Conservation (phyloP, 1,140 invertebrate species). For the Ceratitis capitata region DNA sequence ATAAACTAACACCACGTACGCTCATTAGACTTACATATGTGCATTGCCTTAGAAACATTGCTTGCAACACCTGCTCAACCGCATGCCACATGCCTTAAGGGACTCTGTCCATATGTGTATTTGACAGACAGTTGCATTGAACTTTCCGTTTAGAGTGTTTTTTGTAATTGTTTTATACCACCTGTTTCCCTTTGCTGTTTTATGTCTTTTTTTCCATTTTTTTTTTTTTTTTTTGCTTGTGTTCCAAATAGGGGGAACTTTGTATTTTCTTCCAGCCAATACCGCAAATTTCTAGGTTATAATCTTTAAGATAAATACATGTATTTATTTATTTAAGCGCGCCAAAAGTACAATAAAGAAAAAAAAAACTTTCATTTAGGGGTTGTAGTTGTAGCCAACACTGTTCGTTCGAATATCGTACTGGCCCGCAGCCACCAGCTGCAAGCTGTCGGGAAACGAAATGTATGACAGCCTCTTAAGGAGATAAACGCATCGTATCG, state of each 20-base stretch:
- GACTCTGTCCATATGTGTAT: too few relatives aligned
- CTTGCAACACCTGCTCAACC: background rate
- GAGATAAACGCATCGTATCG: background rate
- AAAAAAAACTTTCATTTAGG: too few relatives aligned
- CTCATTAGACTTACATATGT: background rate
- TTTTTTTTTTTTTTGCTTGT: background rate
- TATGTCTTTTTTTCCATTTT: background rate
- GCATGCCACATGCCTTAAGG: background rate
- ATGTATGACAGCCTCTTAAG: background rate
- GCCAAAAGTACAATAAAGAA: background rate
- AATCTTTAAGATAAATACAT: background rate
- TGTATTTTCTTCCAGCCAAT: background rate
- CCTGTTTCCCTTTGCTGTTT: background rate
- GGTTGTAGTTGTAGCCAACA: too few relatives aligned
- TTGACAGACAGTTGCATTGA: constrained; percentile 15
- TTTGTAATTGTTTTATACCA: background rate
- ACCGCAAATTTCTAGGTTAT: background rate
- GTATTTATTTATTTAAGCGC: background rate
- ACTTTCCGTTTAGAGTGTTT: background rate
- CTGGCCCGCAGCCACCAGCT: background rate
- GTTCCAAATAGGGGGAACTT: background rate
- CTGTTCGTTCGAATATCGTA: background rate
- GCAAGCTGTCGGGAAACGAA: background rate
- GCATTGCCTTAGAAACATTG: background rate
- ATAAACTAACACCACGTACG: background rate